These are phyloP conservation scores for Heliothis virescens DNA, from an alignment of 1,140 invertebrate genomes.

Conservation along the genomic window DNA sequence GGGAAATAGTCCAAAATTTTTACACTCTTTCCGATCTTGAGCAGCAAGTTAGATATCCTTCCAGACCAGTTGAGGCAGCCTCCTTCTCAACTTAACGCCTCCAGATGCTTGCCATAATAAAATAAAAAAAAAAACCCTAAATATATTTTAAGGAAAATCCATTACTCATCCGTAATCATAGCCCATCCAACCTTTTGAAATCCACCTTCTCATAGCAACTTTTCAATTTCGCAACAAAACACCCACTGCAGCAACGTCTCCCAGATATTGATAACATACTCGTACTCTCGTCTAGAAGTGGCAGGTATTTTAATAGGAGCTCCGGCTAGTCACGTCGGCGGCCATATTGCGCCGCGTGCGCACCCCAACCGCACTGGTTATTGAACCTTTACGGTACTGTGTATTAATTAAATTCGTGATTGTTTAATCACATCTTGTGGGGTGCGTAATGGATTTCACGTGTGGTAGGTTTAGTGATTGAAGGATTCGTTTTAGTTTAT, in stretches of 20 bases:
- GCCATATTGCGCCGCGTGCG: slow-evolving; percentile 53
- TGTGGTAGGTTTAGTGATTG: background rate
- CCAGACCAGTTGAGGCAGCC: no score
- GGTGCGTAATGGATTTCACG: slow-evolving; percentile 17
- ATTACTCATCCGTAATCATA: no score
- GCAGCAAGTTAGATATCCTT: no score
- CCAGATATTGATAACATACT: slow-evolving; percentile 52
- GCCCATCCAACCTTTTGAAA: no score
- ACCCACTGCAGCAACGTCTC: background rate
- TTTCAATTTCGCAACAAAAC: background rate
- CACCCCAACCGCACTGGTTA: slow-evolving; percentile 57
- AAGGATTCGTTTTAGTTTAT: background rate
- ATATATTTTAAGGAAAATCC: no score
- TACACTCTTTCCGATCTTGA: no score
- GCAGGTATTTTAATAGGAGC: slow-evolving; percentile 78
- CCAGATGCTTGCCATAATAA: background rate
- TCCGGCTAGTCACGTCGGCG: slow-evolving; percentile 67
- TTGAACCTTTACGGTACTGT: slow-evolving; percentile 52
- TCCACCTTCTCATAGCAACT: no score
- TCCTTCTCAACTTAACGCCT: no score
- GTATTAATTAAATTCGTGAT: slow-evolving; percentile 52
- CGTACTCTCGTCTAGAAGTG: slow-evolving; percentile 56
- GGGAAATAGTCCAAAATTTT: no score
- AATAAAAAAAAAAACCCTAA: background rate
- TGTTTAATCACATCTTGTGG: slow-evolving; percentile 45